Evolutionary conservation across 2,113 vertebrate species (phyloP), one percentile per base, ranked within the genome.

Genomic region (Rhinogobius similis): DNA sequence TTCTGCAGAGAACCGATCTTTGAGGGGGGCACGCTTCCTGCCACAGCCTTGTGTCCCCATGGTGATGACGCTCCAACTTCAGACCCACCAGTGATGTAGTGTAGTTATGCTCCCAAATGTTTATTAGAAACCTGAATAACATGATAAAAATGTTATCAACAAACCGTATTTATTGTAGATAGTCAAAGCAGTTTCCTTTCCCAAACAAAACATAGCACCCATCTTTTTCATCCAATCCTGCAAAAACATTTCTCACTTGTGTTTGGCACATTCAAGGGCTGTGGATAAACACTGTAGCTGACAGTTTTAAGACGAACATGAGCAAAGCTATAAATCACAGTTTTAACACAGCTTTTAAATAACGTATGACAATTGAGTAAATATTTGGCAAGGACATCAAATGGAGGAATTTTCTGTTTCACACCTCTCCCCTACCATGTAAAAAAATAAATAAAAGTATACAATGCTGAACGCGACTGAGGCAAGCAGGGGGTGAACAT

Each of bases 41-140:
- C 98, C 97, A 82, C 95, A 93, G 84, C 96, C 96, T 88, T 96
- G 98, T 82, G 98, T 98, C 87, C 95, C 96, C 98, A 99, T 99
- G 80, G 98, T 98, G 79, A 83, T 92, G 84, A 84, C 85, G 73
- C 79, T 70, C 48, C 46, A 76, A 83, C 76, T 82, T 70, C 61
- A 66, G 68, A 67, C 76, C 72, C 81, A 80, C 76, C 78, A 53
- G 13, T 50, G 48, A 46, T 68, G 41, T 26, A 26, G 52, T 38
- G n/a, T 44, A 39, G 66, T 63, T 68, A 58, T 41, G 32, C 70
- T 5, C 61, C 38, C 74, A 67, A 65, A 10, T 24, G 48, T 36
- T 36, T 61, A 36, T 43, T 29, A 64, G 81, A 74, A 21, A 68
- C 68, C 86, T 86, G 9, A 62, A 58, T 14, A 62, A 62, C 8